These are phyloP conservation scores for Megastigmus dorsalis DNA, from an alignment of 2,888 invertebrate genomes.

Conservation along the genomic window DNA sequence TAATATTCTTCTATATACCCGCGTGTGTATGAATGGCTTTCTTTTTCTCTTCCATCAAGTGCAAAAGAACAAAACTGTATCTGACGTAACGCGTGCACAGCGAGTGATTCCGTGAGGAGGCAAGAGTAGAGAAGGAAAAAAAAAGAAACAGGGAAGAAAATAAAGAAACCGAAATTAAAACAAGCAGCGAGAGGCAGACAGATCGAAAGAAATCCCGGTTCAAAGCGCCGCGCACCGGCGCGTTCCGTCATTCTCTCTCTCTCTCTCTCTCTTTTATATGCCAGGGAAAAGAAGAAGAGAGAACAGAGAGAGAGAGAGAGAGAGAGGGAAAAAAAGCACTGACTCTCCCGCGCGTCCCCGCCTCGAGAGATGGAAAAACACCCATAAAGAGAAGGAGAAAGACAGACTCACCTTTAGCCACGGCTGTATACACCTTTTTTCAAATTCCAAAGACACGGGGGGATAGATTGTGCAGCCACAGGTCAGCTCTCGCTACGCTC, in stretches of 20 bases:
- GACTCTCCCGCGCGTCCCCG: background rate
- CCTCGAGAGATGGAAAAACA: conserved; percentile 28
- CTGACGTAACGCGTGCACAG: too few relatives aligned
- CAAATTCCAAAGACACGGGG: conserved; percentile 43
- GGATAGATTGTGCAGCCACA: conserved; percentile 17
- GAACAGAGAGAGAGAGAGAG: background rate
- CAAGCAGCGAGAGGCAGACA: conserved; percentile 1
- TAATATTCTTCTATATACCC: too few relatives aligned
- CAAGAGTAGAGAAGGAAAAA: background rate
- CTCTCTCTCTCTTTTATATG: too few relatives aligned
- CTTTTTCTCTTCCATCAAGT: too few relatives aligned
- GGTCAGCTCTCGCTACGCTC: conserved; percentile 36
- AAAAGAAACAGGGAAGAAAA: background rate
- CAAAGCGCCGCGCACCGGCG: conserved; percentile 26
- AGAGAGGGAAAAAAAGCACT: background rate
- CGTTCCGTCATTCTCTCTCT: background rate
- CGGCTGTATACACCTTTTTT: conserved; percentile 1
- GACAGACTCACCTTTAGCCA: background rate
- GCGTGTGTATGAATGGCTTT: too few relatives aligned
- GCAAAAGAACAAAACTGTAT: too few relatives aligned
- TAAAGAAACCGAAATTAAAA: conserved; percentile 1
- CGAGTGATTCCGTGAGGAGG: too few relatives aligned
- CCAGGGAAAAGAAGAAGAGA: conserved; percentile 4
- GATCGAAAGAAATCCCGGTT: background rate
- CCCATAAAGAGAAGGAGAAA: conserved; percentile 20